Base-by-base conservation (phyloP, 2,888 invertebrate genomes). In the Tuta absoluta region DNA sequence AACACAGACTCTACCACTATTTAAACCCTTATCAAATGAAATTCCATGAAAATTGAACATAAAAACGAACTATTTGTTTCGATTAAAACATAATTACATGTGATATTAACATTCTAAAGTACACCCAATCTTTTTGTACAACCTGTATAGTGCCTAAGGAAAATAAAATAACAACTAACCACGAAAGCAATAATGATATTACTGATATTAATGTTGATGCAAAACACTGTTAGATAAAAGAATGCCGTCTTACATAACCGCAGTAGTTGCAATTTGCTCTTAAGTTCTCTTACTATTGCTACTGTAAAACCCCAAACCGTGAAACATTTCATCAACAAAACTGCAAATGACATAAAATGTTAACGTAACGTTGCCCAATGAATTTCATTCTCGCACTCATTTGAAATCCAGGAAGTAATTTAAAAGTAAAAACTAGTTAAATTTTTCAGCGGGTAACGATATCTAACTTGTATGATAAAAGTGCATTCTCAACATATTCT, bases 321-420 rank as follows among this genome's bases (percentile, higher is more conserved):
- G 24, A 28, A 56, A 24, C n/a, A 56, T 33, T 56, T 17, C 28
- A 28, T 14, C n/a, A 24, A 14, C 33, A 10, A 14, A 14, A 14
- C 28, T 56, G 8, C 4, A 56, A 56, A 33, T 56, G 56, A 33
- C 33, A 56, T 56, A 17, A 56, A 45, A 45, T n/a, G 4, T 7
- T 17, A 45, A 56, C 33, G n/a, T 33, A 2, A 33, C 12, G 28
- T 56, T 56, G 33, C 33, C n/a, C 33, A 56, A 56, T n/a, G 5
- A 14, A 56, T 56, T 56, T 56, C 56, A 56, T 56, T 56, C 24
- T 56, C 28, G 23, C 28, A 24, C 28, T 28, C 56, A 28, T 56
- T 28, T 24, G 28, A n/a, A 21, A 56, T 14, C 56, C 8, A 56
- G 56, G 56, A 56, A 56, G 56, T 56, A 24, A 33, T 56, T 56